Conservation (phyloP, 2,113 vertebrate species). For the Paracanthobrama guichenoti region DNA sequence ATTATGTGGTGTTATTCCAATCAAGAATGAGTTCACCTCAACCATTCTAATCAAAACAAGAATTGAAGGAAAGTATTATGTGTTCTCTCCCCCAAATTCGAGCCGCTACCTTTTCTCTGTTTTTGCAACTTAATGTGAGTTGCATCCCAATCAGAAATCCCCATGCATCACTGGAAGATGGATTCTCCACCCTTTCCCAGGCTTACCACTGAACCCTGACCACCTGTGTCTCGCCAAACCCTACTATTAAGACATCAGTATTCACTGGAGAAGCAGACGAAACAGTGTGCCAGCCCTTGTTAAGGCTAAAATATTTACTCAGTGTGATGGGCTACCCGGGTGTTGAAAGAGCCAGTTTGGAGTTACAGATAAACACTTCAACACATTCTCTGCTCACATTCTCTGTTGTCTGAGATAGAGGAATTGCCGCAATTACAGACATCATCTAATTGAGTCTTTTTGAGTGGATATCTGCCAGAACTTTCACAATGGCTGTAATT, state of each 20-base stretch:
- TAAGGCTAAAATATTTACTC: conserved; percentile 45
- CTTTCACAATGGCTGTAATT: neutral
- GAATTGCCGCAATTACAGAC: conserved; percentile 34
- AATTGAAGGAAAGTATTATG: neutral
- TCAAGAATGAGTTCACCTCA: neutral
- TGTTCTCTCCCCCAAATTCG: neutral
- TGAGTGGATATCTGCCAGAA: conserved; percentile 1
- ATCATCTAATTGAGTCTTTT: conserved; percentile 35
- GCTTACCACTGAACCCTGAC: conserved; percentile 20
- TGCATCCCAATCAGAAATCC: conserved; percentile 48
- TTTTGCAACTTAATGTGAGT: neutral
- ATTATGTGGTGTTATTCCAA: neutral
- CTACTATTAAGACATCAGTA: conserved; percentile 47
- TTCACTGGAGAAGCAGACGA: conserved; percentile 21
- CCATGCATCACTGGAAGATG: conserved; percentile 28
- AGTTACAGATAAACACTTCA: conserved; percentile 44
- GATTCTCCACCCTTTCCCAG: conserved; percentile 32
- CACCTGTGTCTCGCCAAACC: conserved; percentile 24
- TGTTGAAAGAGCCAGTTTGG: conserved; percentile 47
- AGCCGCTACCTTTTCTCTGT: neutral
- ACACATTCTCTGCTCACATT: conserved; percentile 39
- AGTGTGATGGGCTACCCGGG: conserved; percentile 14
- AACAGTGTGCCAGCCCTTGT: conserved; percentile 25
- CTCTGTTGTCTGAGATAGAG: conserved; percentile 34
- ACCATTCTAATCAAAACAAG: neutral